Evolutionary conservation across 2,113 vertebrate genomes (phyloP), one percentile per base, ranked within the genome.

Genomic region (Microtus oregoni): DNA sequence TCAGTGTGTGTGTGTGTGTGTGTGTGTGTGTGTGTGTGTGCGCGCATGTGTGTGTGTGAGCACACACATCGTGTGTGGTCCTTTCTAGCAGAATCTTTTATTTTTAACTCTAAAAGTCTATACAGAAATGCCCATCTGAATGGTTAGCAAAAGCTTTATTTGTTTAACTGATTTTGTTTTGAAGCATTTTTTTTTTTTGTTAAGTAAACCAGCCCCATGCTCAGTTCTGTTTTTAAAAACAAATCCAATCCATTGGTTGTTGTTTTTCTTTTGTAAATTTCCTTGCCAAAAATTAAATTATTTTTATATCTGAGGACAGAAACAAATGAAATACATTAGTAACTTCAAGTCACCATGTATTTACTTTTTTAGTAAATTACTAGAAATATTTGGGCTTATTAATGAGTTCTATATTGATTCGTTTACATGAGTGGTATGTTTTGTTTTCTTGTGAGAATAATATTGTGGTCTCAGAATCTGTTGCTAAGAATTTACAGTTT

Each of bases 401-500:
- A 96, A 89, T 81, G 58, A 95, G 47, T 92, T 96, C 90, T 94
- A 86, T 85, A 96, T 96, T 93, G 91, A 97, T 97, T 76, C 32
- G 50, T 94, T 97, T 97, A 88, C 22, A 52, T 63, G 67, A 90
- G 61, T 91, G 73, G 22, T 93, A 72, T 96, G 93, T 97, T 97
- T 88, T 95, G 83, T 93, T 97, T 70, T 97, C 95, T 97, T 96
- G 73, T 65, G 93, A 86, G 91, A 93, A 97, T 93, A 96, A 97
- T 97, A 95, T 97, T 97, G 90, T 97, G 52, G 87, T 94, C 47
- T 94, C 38, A 67, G 95, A 97, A 83, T 97, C 94, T 96, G 89
- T 77, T 96, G 85, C 87, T 97, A 93, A 73, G 90, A 97, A 96
- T 94, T 97, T 87, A 97, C 63, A 90, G 90, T 96, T 95, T 88